phyloP scores from a whole-genome alignment of 2,797 vertebrate genomes.

The Coregonus ussuriensis region DNA sequence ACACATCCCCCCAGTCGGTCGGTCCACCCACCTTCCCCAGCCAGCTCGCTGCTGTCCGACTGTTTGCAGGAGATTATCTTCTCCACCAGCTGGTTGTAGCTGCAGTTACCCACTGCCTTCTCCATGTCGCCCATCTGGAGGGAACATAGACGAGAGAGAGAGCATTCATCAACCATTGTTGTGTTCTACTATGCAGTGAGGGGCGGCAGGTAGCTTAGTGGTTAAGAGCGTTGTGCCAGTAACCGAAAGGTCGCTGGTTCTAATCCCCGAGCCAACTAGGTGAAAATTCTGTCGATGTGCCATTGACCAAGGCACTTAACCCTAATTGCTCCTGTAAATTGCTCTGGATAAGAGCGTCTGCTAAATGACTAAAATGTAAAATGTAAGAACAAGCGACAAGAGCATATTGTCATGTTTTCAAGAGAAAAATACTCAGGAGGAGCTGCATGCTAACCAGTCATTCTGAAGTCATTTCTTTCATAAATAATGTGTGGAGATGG shows the following conservation, averaged over 20 bases:
- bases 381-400: too few relatives aligned
- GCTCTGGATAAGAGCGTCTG: too few relatives aligned
- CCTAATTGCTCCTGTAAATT: too few relatives aligned
- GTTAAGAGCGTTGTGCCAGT: too few relatives aligned
- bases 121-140: slow-evolving; percentile 92
- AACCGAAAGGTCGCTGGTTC: too few relatives aligned
- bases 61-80: slow-evolving; percentile 99
- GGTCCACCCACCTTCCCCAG: slow-evolving; percentile 89
- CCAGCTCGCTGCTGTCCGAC: slow-evolving; percentile 92
- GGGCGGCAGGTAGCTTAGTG: background rate
- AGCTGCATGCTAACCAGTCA: background rate
- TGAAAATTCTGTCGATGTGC: too few relatives aligned
- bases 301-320: too few relatives aligned
- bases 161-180: slow-evolving; percentile 25
- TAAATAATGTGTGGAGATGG: background rate
- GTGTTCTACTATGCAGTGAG: background rate
- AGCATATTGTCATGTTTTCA: slow-evolving; percentile 5
- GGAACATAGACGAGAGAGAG: slow-evolving; percentile 56
- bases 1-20: background rate
- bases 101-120: slow-evolving; percentile 97
- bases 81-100: slow-evolving; percentile 99
- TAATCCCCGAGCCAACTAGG: too few relatives aligned
- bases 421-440: background rate
- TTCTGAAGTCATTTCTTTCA: background rate
- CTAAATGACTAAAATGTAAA: too few relatives aligned